phyloP scores from a whole-genome alignment of 2,113 vertebrate species.

The Uropsilus gracilis region DNA sequence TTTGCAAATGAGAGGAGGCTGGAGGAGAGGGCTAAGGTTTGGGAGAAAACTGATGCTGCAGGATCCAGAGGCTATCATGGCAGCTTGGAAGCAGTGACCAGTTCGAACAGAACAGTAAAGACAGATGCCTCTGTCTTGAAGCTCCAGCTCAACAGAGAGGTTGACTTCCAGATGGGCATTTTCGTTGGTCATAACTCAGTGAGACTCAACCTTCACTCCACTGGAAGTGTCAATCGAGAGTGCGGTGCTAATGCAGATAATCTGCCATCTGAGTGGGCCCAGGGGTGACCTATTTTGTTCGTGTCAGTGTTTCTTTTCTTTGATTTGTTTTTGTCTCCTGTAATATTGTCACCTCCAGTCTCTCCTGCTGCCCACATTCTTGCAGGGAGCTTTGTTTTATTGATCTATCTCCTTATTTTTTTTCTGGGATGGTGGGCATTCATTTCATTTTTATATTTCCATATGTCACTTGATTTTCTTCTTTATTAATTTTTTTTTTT shows the following conservation, averaged over 20 bases:
- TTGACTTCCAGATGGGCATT: not conserved
- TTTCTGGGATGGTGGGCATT: no score
- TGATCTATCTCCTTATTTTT: no score
- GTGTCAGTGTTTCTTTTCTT: not conserved
- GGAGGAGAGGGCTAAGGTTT: constrained; percentile 21
- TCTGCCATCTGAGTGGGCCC: not conserved
- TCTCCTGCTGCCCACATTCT: not conserved
- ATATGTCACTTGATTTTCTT: no score
- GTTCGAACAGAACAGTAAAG: constrained; percentile 23
- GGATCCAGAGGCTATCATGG: not conserved
- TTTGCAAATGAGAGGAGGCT: constrained; percentile 4
- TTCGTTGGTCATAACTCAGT: constrained; percentile 12
- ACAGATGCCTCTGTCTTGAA: not conserved
- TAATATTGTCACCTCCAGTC: not conserved
- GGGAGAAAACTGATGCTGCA: not conserved
- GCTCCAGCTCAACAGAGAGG: not conserved
- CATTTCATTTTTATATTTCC: no score
- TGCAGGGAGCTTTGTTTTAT: not conserved
- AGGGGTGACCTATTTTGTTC: not conserved
- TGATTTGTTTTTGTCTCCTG: not conserved
- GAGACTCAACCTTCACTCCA: not conserved
- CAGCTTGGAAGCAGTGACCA: not conserved
- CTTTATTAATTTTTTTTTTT: no score
- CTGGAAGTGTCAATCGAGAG: not conserved
- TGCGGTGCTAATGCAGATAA: not conserved